These are phyloP conservation scores for Siphlonurus alternatus DNA, from an alignment of 2,888 invertebrate species.

Conservation along the genomic window DNA sequence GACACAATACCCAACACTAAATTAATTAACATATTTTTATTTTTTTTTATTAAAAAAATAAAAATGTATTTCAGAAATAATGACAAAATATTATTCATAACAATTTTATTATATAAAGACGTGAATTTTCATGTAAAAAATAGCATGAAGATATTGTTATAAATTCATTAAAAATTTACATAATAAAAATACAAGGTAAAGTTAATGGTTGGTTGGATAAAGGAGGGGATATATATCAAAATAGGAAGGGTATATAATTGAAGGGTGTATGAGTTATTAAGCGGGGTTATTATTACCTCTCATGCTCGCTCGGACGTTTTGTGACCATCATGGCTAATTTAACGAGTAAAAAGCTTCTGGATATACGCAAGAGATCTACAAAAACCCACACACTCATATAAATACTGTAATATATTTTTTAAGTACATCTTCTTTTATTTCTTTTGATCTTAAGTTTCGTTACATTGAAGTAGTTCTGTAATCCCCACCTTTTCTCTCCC, in stretches of 20 bases:
- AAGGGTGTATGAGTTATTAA: background rate
- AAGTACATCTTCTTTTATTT: no score
- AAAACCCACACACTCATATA: background rate
- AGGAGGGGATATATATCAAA: background rate
- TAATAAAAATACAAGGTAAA: no score
- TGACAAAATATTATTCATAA: no score
- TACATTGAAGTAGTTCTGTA: background rate
- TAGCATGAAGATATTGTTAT: no score
- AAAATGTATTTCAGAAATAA: no score
- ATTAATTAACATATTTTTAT: no score
- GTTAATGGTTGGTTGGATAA: background rate
- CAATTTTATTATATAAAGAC: no score
- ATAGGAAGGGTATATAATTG: no score
- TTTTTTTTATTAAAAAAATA: no score
- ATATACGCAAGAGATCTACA: background rate
- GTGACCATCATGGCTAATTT: background rate
- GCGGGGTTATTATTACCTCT: background rate
- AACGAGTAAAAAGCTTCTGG: background rate
- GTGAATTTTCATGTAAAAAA: no score
- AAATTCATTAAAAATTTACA: no score
- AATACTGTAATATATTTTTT: background rate
- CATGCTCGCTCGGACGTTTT: background rate
- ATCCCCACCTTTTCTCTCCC: background rate
- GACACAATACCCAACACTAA: no score
- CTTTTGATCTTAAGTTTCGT: background rate